Base-by-base conservation (phyloP, 2,797 vertebrate species). In the Scomberomorus guttatus region DNA sequence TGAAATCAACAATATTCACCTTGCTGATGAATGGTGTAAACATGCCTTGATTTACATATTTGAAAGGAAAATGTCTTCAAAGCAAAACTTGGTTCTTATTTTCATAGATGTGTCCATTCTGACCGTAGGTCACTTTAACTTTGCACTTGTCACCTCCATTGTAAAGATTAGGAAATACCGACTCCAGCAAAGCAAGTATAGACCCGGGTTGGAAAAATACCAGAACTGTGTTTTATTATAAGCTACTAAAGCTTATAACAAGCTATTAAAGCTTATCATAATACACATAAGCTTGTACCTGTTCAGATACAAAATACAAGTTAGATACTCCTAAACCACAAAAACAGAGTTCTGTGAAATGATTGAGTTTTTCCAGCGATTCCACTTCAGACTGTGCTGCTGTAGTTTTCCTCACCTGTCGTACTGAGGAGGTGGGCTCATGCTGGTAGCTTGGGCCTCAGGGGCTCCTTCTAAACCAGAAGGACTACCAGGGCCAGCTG, bases 331-430 rank as follows among this genome's bases (percentile, higher is more conserved):
- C 27, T 34, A 24, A 44, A 51, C 3, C 14, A 69, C 18, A 22
- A 68, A 63, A 69, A 34, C 34, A 5, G 15, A 20, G 15, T 25
- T 61, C 3, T 10, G 24, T 25, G 12, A 51, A 54, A 68, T 22
- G 6, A 24, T 25, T 17, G 10, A 25, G 15, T 18, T 25, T 32
- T 17, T 27, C 13, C 22, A 1, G 18, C n/a, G 2, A 4, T 42
- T 46, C 3, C 2, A 24, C 29, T 37, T 34, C 0, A 25, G 5
- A 52, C n/a, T 22, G n/a, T 22, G 3, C 17, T 32, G 0, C n/a
- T 29, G 13, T 10, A 55, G 15, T 34, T 63, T 29, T 34, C 94
- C 83, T 95, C 87, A 99, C 98, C 97, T 97, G 75, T 97, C 95
- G 20, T 97, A 96, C 61, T 96, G 92, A 24, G 96, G 91, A 65